Conservation (phyloP, 2,888 invertebrate species). For the Conops quadrifasciatus region DNA sequence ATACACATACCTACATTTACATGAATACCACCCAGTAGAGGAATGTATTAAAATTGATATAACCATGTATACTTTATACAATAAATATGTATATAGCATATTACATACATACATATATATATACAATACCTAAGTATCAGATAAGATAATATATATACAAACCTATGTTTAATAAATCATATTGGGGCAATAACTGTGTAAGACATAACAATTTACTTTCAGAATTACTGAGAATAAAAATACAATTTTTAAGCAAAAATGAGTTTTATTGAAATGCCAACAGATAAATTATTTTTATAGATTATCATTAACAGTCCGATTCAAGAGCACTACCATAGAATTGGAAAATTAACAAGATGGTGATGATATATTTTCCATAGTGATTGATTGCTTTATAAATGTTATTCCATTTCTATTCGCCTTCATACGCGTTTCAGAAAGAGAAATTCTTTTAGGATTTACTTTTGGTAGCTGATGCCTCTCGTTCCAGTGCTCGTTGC, state of each 20-base stretch:
- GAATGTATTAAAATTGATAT: too few relatives aligned
- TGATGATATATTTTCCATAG: background rate
- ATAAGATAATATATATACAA: conserved; percentile 24
- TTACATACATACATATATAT: conserved; percentile 39
- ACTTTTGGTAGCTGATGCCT: conserved; percentile 67
- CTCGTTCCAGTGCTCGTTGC: conserved; percentile 75
- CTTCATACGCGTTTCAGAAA: background rate
- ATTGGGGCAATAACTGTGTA: background rate
- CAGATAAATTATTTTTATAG: conserved; percentile 15
- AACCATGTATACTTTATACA: conserved; percentile 17
- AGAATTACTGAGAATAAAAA: conserved; percentile 38
- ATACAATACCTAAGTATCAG: conserved; percentile 30
- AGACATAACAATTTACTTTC: conserved; percentile 29
- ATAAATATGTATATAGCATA: too few relatives aligned
- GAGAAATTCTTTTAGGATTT: conserved; percentile 44
- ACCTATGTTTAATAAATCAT: conserved; percentile 26
- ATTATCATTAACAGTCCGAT: background rate
- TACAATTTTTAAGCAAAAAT: conserved; percentile 21
- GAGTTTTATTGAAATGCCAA: conserved; percentile 21
- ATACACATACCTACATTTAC: conserved; percentile 33
- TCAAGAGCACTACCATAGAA: background rate
- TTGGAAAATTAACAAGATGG: background rate
- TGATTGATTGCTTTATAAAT: background rate
- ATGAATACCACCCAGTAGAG: conserved; percentile 2
- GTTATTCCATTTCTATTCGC: conserved; percentile 4